Percentiles rank a stretch among this genome's conserved stretches.
phyloP scores from a whole-genome alignment of 2,797 vertebrate species.

The Anomalospiza imberbis region DNA sequence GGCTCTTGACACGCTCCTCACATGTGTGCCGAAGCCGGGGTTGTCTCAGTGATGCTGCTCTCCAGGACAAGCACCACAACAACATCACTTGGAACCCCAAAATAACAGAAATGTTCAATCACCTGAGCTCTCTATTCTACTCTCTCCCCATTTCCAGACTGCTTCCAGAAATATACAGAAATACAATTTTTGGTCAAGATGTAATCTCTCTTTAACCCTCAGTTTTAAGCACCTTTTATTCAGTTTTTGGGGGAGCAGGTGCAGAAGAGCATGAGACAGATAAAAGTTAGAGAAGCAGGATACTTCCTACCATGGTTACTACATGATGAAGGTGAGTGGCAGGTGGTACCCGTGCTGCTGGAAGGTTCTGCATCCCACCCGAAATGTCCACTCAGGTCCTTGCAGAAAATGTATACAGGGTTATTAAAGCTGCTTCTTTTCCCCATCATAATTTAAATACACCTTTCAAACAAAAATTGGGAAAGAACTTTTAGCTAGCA shows the following conservation, averaged over 20 bases:
- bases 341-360: background rate
- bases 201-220: no score
- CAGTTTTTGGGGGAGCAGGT: background rate
- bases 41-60: background rate
- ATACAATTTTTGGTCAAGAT: background rate
- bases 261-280: background rate
- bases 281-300: background rate
- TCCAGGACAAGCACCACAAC: background rate
- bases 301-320: background rate
- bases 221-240: background rate
- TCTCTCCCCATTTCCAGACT: background rate
- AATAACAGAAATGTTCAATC: background rate
- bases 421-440: background rate
- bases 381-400: accelerated
- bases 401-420: background rate
- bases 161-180: background rate
- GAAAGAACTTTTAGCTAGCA: background rate
- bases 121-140: background rate
- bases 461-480: background rate
- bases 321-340: background rate
- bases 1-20: background rate
- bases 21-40: accelerated
- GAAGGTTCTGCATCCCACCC: background rate
- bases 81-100: background rate
- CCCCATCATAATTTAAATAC: background rate